Evolutionary conservation across 2,113 vertebrate genomes (phyloP).

Genomic region (Epinephelus cyanopodus): DNA sequence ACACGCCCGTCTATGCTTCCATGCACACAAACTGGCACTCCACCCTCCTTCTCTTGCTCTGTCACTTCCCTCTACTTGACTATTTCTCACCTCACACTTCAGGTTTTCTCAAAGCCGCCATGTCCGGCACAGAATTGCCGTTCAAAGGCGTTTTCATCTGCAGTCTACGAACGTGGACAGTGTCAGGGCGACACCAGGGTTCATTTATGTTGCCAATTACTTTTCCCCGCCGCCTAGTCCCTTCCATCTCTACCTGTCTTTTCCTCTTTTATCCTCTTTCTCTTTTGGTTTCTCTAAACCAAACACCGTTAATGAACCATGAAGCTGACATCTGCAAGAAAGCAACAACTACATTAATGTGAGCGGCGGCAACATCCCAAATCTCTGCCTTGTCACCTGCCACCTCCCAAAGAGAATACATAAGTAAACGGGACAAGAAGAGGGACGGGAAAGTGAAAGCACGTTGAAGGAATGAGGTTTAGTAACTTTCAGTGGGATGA

Average conservation of each 20-base stretch:
- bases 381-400: constrained; percentile 69
- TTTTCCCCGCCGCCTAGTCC: constrained; percentile 26
- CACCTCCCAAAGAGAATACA: constrained; percentile 71
- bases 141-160: constrained; percentile 60
- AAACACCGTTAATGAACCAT: constrained; percentile 78
- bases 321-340: constrained; percentile 79
- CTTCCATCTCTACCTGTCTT: constrained; percentile 87
- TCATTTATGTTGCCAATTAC: constrained; percentile 66
- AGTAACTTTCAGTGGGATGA: background rate
- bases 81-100: constrained; percentile 60
- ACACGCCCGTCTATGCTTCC: constrained; percentile 24
- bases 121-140: constrained; percentile 31
- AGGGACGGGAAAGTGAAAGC: constrained; percentile 6
- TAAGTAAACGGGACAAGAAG: constrained; percentile 60
- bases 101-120: constrained; percentile 49
- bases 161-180: constrained; percentile 39
- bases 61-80: constrained; percentile 60
- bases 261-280: constrained; percentile 89
- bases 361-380: constrained; percentile 62
- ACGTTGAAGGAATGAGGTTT: constrained; percentile 1
- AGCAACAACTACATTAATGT: constrained; percentile 74
- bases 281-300: constrained; percentile 66
- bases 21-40: constrained; percentile 53
- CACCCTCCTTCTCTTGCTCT: constrained; percentile 37
- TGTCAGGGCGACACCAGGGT: constrained; percentile 35